Percentiles rank a stretch among this genome's conserved stretches.
phyloP scores from a whole-genome alignment of 2,113 vertebrate species.

The Poeciliopsis prolifica region DNA sequence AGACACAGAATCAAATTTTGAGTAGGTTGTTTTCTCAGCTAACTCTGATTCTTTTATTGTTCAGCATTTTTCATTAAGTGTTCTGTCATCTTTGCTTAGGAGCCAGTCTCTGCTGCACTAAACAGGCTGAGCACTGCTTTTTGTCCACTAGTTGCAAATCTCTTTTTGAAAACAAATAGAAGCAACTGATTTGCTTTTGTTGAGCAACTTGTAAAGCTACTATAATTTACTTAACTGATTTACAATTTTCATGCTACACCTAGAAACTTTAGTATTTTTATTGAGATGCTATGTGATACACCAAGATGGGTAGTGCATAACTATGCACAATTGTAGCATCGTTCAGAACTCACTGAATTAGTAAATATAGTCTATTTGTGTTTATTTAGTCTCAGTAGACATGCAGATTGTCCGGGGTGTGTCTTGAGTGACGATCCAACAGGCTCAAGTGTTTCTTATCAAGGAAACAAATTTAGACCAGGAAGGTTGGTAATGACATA shows the following conservation, averaged over 20 bases:
- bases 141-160: not conserved
- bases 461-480: not conserved
- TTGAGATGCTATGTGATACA: not conserved
- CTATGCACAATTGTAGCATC: too few species aligned
- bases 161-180: not conserved
- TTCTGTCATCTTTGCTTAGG: not conserved
- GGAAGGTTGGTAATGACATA: not conserved
- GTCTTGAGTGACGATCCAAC: not conserved
- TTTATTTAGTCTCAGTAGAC: not conserved
- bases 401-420: not conserved
- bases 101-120: not conserved
- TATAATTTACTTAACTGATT: not conserved
- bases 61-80: not conserved
- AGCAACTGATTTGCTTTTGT: not conserved
- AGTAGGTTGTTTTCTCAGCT: not conserved
- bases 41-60: not conserved
- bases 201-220: not conserved
- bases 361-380: not conserved
- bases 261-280: not conserved
- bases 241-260: not conserved
- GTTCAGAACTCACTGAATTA: not conserved
- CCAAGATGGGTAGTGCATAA: not conserved
- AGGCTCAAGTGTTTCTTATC: not conserved
- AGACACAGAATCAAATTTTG: not conserved
- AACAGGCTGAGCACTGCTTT: not conserved